Base-by-base conservation (phyloP, 2,113 vertebrate species). In the Hoplias malabaricus region DNA sequence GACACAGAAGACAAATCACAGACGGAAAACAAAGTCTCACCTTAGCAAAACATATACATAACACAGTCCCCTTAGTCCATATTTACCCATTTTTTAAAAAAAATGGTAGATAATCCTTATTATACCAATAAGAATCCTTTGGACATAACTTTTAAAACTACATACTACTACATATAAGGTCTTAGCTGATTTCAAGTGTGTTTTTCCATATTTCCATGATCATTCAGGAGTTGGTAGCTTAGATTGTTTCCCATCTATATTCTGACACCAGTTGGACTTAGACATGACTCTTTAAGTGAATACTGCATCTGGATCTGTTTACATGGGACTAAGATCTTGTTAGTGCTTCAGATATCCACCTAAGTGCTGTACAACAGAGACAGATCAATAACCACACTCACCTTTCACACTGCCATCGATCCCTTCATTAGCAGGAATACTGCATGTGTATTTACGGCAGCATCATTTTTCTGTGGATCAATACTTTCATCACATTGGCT, bases 351-450 rank as follows among this genome's bases (percentile, higher is more conserved):
- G 9, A 73, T 21, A 36, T 27, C 38, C 19, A 68, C 48, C 29
- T 10, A 73, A 73, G 42, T 21, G 53, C 40, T 2, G 59, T 5
- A 57, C 12, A 16, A 33, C 12, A 43, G 34, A 21, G 13, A 19
- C 7, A 8, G 13, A 68, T 59, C 62, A 67, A 68, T 80, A 68
- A 9, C 36, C 21, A 12, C 23, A 36, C 53, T 57, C 36, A 4
- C 54, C 36, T 73, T 66, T 66, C 77, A 73, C 21, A 33, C 36
- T 3, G 9, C 25, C 63, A 79, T 79, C 61, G 50, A 73, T 27
- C 70, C 65, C 12, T 59, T 62, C 62, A 34, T 73, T 33, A 73
- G 62, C 61, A 34, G 33, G 50, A 63, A 66, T 21, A 68, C 70
- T 68, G 12, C 61, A 34, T n/a, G 31, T 0, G 14, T 19, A 4